Conservation (phyloP, 2,888 invertebrate species). For the Drosophila rellima region DNA sequence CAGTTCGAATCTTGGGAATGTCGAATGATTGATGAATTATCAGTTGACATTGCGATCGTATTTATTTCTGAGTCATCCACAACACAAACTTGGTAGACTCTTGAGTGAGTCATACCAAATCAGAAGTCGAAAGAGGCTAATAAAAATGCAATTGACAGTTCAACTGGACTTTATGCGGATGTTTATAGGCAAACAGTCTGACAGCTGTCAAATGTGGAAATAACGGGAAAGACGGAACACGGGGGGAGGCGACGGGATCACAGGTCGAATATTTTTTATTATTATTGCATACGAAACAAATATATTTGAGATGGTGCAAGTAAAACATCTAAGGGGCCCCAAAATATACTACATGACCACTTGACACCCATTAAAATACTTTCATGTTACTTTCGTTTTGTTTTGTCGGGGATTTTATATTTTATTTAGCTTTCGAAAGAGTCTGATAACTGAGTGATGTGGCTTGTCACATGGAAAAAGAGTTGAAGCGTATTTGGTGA, state of each 20-base stretch:
- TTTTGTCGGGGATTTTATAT: constrained; percentile 19
- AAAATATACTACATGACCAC: constrained; percentile 72
- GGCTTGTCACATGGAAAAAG: neutral
- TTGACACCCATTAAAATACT: constrained; percentile 75
- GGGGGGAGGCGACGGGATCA: constrained; percentile 16
- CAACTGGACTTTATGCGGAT: constrained; percentile 46
- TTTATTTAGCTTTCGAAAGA: constrained; percentile 1
- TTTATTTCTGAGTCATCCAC: constrained; percentile 34
- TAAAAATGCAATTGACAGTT: constrained; percentile 71
- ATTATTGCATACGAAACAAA: constrained; percentile 63
- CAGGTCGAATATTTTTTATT: constrained; percentile 17
- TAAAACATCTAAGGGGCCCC: constrained; percentile 26
- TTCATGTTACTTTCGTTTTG: constrained; percentile 5
- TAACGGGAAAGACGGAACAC: neutral
- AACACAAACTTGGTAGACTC: constrained; percentile 6
- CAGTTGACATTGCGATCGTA: constrained; percentile 33
- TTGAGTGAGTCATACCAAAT: constrained; percentile 60
- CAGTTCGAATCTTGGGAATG: constrained; percentile 25
- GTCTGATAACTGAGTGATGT: constrained; percentile 18
- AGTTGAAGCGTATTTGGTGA: neutral
- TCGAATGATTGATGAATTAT: constrained; percentile 65
- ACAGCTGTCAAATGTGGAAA: constrained; percentile 53
- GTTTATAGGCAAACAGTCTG: constrained; percentile 54
- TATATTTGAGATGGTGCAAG: constrained; percentile 36
- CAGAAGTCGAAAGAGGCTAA: constrained; percentile 47